These are phyloP conservation scores for Coenobita brevimanus DNA, from an alignment of 1,140 invertebrate genomes.

Conservation along the genomic window DNA sequence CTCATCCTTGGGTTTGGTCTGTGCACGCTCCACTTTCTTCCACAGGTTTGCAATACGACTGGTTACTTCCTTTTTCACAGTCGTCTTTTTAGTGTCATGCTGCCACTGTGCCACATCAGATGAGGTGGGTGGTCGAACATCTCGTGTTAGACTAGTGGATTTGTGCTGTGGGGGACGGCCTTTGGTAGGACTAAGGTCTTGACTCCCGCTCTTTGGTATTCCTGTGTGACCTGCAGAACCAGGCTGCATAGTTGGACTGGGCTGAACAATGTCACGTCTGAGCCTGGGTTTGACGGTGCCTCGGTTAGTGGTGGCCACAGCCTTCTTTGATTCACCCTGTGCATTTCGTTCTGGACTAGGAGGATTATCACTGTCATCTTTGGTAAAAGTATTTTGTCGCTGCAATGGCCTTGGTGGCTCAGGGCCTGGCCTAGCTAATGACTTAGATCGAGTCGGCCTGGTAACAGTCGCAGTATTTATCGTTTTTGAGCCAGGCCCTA, in stretches of 20 bases:
- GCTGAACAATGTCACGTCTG: slow-evolving; percentile 64
- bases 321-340: slow-evolving; percentile 69
- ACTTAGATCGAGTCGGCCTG: slow-evolving; percentile 60
- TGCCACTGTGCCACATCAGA: slow-evolving; percentile 70
- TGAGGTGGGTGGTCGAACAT: slow-evolving; percentile 63
- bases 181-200: slow-evolving; percentile 62
- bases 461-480: not conserved
- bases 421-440: slow-evolving; percentile 56
- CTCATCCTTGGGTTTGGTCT: slow-evolving; percentile 74
- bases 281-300: slow-evolving; percentile 68
- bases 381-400: slow-evolving; percentile 91
- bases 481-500: slow-evolving; percentile 29
- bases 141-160: slow-evolving; percentile 67
- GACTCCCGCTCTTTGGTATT: slow-evolving; percentile 60
- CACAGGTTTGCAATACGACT: slow-evolving; percentile 92
- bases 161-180: slow-evolving; percentile 53
- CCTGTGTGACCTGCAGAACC: slow-evolving; percentile 10
- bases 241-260: slow-evolving; percentile 45
- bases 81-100: slow-evolving; percentile 72
- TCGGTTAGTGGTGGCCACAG: slow-evolving; percentile 69
- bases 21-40: slow-evolving; percentile 88
- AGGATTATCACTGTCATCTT: slow-evolving; percentile 79
- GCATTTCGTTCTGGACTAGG: slow-evolving; percentile 74
- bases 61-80: slow-evolving; percentile 80
- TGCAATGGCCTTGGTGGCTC: slow-evolving; percentile 71